A percentile compares a stretch with the other conserved stretches of the same genome.
Conservation (phyloP, 2,888 invertebrate genomes). For the Apamea anceps region DNA sequence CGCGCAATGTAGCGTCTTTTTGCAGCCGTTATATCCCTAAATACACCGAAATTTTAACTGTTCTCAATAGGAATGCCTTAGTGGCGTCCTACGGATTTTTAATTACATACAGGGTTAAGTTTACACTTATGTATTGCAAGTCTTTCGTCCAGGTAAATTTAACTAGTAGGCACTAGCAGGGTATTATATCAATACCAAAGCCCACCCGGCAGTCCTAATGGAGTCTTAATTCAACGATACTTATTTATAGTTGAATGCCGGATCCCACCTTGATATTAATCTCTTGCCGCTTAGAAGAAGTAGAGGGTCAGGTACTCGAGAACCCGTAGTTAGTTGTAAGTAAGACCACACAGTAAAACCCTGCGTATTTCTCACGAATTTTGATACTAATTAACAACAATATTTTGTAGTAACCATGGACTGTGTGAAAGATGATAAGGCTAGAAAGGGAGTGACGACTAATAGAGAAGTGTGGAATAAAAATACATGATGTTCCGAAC, state of each 20-base stretch:
- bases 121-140: background rate
- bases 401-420: background rate
- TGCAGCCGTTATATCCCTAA: background rate
- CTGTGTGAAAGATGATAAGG: background rate
- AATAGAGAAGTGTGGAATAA: background rate
- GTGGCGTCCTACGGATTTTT: no score
- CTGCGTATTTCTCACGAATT: background rate
- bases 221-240: conserved; percentile 4
- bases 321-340: background rate
- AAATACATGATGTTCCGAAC: background rate
- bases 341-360: background rate
- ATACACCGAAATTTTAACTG: background rate
- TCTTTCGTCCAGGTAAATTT: background rate
- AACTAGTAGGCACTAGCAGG: background rate
- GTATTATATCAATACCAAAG: background rate
- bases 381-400: background rate
- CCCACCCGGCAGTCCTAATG: background rate
- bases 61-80: background rate
- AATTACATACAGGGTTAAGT: background rate
- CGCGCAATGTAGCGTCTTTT: background rate
- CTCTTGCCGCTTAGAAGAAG: background rate
- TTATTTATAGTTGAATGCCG: conserved; percentile 8
- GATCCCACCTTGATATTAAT: background rate
- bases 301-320: background rate
- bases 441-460: background rate